Base-by-base conservation (phyloP, 2,888 invertebrate species). In the Drosophila emarginata region DNA sequence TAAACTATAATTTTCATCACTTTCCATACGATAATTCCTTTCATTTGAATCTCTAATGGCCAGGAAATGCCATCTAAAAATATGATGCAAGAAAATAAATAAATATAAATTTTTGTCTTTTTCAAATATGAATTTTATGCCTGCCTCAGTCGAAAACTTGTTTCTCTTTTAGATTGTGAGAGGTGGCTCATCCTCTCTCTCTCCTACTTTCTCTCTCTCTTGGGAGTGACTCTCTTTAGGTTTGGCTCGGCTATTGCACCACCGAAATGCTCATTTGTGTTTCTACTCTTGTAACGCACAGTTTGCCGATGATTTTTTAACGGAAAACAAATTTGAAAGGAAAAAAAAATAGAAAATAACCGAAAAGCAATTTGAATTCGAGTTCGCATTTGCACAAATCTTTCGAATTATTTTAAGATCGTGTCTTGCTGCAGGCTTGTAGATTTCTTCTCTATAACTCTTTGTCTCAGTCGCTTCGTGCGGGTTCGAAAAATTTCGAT, bases 281-380 rank as follows among this genome's bases (percentile, higher is more conserved):
- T 61, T 65, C 26, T 52, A 37, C 80, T 57, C 70, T 78, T 32
- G 84, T 28, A 53, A 18, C 84, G 76, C 65, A 45, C 76, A 60
- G 75, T 66, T 63, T 45, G 53, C 45, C 65, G 63, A 57, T 7
- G 26, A 11, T 45, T 21, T 36, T 32, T 58, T 14, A 62, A 39
- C 72, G 61, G 76, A 64, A 28, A 60, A 15, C 28, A 50, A 32
- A 71, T 45, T 15, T 37, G n/a, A 56, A 21, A 56, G 37, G 4
- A 37, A 21, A 54, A 54, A 54, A 4, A 32, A 32, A 9, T 9
- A 32, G 11, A 32, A 32, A 32, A 32, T 36, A 36, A 54, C 9
- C 18, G 39, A 37, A 52, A 26, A 58, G 58, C 53, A 60, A 56
- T 37, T 61, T 64, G 18, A 21, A 60, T 45, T 60, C 32, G 60